A percentile compares a stretch with the other conserved stretches of the same genome.
Conservation (phyloP, 2,797 vertebrate genomes). For the Anguilla megastoma region DNA sequence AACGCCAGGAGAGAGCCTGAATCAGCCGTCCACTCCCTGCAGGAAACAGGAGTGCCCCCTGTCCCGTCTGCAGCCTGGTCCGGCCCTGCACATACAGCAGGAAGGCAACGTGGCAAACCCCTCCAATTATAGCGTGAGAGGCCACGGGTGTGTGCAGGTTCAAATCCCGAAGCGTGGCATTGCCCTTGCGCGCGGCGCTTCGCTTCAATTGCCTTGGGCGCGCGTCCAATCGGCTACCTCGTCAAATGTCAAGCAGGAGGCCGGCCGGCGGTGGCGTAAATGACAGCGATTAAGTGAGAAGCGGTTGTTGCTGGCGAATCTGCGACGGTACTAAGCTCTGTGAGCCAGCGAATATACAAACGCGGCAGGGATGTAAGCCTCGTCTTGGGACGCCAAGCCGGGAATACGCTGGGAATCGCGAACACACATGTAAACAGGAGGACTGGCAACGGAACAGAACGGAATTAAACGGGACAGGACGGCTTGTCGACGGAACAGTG, state of each 20-base stretch:
- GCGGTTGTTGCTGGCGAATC: neutral
- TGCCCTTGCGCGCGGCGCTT: neutral
- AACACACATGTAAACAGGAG: neutral
- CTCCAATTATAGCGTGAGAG: too few species aligned
- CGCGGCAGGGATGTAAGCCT: neutral
- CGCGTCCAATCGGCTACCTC: neutral
- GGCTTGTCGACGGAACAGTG: neutral
- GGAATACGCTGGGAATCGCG: too few species aligned
- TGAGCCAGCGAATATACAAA: neutral
- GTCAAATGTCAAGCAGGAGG: neutral
- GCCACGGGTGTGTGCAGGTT: neutral
- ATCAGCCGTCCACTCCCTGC: neutral
- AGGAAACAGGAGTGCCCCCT: neutral
- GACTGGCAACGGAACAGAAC: neutral
- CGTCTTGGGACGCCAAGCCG: neutral
- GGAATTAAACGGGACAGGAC: neutral
- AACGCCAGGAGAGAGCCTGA: neutral
- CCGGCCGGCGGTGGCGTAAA: neutral
- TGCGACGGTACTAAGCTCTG: neutral
- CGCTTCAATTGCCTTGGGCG: neutral
- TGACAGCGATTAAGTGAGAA: neutral
- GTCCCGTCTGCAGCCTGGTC: too few species aligned
- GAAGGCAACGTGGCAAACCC: neutral
- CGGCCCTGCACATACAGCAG: neutral
- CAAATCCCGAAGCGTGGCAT: neutral